Evolutionary conservation across 2,888 invertebrate species (phyloP), one percentile per base, ranked within the genome.

Genomic region (Nipponacmea schrenckii): DNA sequence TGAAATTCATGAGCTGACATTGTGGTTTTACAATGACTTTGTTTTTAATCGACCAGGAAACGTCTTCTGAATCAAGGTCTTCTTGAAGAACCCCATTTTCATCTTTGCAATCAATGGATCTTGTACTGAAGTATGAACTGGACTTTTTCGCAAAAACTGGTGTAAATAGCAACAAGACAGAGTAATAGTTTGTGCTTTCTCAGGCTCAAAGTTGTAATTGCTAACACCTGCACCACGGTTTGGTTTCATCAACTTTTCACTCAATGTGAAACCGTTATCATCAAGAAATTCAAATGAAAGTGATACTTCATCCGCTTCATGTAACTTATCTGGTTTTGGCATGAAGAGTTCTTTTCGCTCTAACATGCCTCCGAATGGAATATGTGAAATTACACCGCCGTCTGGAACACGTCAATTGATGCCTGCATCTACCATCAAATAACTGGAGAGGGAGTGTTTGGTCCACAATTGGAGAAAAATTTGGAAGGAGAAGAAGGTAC

Each of bases 101-200:
- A 71, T 70, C 70, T 63, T 72, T 69, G 69, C 71, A 69, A 17
- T 48, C 48, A 14, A 48, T 17, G 1, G 48, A 14, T 14, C 48
- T n/a, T 56, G 48, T 62, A 17, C 48, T 67, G 39, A 68, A 69
- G 62, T 68, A 71, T 39, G 48, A 48, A 17, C n/a, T 48, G 31
- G 67, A 67, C 50, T 71, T 71, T 46, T 20, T 68, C 48, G 27
- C 48, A 71, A 68, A 63, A 71, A 72, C 31, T 72, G 71, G 48
- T 63, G 68, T 71, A 72, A 48, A 31, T 69, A 72, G 62, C 72
- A 70, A 50, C 69, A 72, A 7, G 72, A 45, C 46, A 72, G 44
- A 10, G 65, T 65, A 15, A 73, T 44, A 5, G 46, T 70, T 20
- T 17, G 17, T 15, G 70, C 70, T 31, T 68, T 73, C 15, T 73